Evolutionary conservation across 2,797 vertebrate genomes (phyloP).

Genomic region (Pangasius krempfi): DNA sequence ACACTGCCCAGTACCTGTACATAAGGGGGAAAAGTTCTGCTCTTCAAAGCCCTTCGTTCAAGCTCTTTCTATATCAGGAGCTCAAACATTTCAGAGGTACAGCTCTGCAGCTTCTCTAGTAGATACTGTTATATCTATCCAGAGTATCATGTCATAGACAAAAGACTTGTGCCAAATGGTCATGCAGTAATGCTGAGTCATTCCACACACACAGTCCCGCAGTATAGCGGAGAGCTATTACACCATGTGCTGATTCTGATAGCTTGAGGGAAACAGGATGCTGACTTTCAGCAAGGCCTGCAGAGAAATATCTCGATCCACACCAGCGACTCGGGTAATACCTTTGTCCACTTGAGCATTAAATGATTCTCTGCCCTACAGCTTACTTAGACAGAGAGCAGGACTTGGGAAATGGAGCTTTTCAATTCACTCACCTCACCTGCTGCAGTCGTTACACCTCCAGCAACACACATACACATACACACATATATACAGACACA

Average conservation of each 20-base stretch:
- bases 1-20: not conserved
- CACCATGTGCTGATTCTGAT: slow-evolving; percentile 52
- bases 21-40: not conserved
- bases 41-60: not conserved
- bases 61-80: slow-evolving; percentile 5
- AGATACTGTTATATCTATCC: slow-evolving; percentile 56
- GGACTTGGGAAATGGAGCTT: slow-evolving; percentile 70
- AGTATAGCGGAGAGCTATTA: slow-evolving; percentile 55
- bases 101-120: slow-evolving; percentile 26
- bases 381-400: slow-evolving; percentile 76
- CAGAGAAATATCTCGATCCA: slow-evolving; percentile 78
- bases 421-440: slow-evolving; percentile 64
- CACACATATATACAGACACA: slow-evolving; percentile 16
- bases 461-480: slow-evolving; percentile 43
- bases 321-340: slow-evolving; percentile 82
- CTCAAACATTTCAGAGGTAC: slow-evolving; percentile 6
- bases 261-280: slow-evolving; percentile 75
- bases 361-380: slow-evolving; percentile 82
- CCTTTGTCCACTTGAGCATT: slow-evolving; percentile 85
- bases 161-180: slow-evolving; percentile 52
- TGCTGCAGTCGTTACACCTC: slow-evolving; percentile 47
- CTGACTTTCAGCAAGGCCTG: slow-evolving; percentile 73
- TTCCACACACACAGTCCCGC: slow-evolving; percentile 32
- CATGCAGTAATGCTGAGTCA: slow-evolving; percentile 40
- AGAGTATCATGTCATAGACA: slow-evolving; percentile 52